Evolutionary conservation across 2,888 invertebrate genomes (phyloP), one percentile per base, ranked within the genome.

Genomic region (Drosophila tanythrix): DNA sequence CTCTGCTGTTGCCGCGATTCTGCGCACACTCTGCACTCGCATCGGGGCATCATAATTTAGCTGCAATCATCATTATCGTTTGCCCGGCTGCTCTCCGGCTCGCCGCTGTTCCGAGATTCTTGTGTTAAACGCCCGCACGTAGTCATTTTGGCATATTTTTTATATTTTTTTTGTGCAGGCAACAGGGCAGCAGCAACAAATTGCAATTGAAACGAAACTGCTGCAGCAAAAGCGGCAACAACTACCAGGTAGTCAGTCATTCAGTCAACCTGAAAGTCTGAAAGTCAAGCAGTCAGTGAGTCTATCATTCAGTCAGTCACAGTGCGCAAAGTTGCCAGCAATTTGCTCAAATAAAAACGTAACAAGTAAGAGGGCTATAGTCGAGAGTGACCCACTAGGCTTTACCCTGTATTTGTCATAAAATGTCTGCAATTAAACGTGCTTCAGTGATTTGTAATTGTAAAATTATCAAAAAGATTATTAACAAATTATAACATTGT

Each of bases 1-100:
- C 87, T 87, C 78, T 75, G 72, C 36, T 56, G 56, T 29, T 55
- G 59, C 52, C 61, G 38, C 38, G n/a, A 11, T 38, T 13, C 60
- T 59, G 83, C 71, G 76, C 72, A 80, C 21, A 43, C 51, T 57
- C 68, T 56, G 73, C 76, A 73, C 69, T 79, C 76, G 52, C 63
- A 68, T 43, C 79, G 61, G 72, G 86, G 91, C 92, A 89, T 91
- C 91, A 89, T 91, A 92, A 92, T 92, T 92, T 92, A 91, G 91
- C 91, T 90, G 92, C 91, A 92, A 92, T 92, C 92, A 92, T 92
- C 92, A 92, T 92, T 92, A 92, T 88, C 90, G 87, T 89, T 89
- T 81, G 72, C 57, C 59, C 83, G 73, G 79, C 76, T 62, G 63
- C 76, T 77, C 74, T 81, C 74, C 70, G 65, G 31, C 65, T 35